Evolutionary conservation across 92 coral and sea anemone genomes (phyloP), one percentile per base, ranked within the genome.

Genomic region (Isaurus tuberculatus): DNA sequence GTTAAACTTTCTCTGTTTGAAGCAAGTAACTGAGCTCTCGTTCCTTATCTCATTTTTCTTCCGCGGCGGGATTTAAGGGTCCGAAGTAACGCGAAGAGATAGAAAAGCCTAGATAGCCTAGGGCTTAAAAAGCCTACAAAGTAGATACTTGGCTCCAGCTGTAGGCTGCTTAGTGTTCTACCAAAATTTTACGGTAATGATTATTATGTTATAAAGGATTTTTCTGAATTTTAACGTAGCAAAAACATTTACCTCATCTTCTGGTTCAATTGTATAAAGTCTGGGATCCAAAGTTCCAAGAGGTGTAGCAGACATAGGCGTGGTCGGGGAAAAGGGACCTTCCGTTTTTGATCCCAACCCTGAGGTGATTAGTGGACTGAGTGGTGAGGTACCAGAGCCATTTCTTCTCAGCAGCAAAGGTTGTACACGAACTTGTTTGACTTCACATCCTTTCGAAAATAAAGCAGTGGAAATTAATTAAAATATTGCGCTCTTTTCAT

Each of bases 231-330:
- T 55, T 19, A 19, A 19, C 58, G 63, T 5, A 55, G 63, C 23
- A n/a, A n/a, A n/a, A n/a, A 46, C 13, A 65, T 65, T 27, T 31
- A 88, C 92, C 87, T 81, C 94, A 22, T 33, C 33, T 33, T 70
- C 86, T 0, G 89, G 83, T 16, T 74, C 88, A 53, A 85, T 87
- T 28, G 90, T 78, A 77, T 93, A 91, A 15, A 91, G 51, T 66
- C 89, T 84, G 19, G 97, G 94, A 67, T 92, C 95, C 68, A 92
- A 89, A 61, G 83, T 85, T 0, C 95, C 95, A 27, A 92, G 86
- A 25, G 89, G 91, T 15, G 87, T 88, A 28, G 87, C 84, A 61
- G 88, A 81, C 69, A 88, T 44, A 23, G 93, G 90, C 42, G 95
- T 86, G 32, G 85, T 74, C 10, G 95, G 92, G 11, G 92, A 67